These are phyloP conservation scores for Orthosia gothica DNA, from an alignment of 2,888 invertebrate species.

Conservation along the genomic window DNA sequence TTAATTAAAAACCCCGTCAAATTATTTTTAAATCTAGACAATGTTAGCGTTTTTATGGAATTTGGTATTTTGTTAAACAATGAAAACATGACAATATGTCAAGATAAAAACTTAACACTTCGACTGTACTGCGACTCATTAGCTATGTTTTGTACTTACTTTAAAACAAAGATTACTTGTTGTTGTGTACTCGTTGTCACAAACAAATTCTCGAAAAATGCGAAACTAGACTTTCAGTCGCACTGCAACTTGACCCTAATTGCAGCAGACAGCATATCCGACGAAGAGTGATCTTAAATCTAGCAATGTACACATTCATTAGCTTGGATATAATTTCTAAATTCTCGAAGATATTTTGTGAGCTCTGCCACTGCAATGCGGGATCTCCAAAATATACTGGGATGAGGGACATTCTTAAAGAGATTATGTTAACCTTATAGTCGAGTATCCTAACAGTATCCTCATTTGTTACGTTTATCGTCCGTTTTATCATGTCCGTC, in stretches of 20 bases:
- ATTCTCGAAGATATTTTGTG: constrained; percentile 5
- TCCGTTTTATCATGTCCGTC: constrained; percentile 50
- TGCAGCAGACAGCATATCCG: constrained; percentile 11
- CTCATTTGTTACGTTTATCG: constrained; percentile 55
- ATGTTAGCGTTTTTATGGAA: too few species aligned
- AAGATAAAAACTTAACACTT: too few species aligned
- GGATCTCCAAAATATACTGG: constrained; percentile 20
- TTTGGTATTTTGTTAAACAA: too few species aligned
- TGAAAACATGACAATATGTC: too few species aligned
- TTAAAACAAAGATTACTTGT: not conserved
- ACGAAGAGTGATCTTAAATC: constrained; percentile 8
- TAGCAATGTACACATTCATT: constrained; percentile 9
- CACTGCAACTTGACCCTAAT: constrained; percentile 46
- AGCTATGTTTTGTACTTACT: not conserved
- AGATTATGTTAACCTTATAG: constrained; percentile 47
- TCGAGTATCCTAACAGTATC: constrained; percentile 33
- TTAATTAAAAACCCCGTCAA: too few species aligned
- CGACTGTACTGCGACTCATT: not conserved
- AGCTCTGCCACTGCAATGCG: constrained; percentile 54
- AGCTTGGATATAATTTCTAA: constrained; percentile 13
- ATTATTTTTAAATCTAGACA: too few species aligned
- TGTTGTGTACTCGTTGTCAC: not conserved
- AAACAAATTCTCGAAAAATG: constrained; percentile 18
- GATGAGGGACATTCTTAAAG: constrained; percentile 29
- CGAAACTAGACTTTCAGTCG: constrained; percentile 9